Conservation (phyloP, 2,113 vertebrate genomes). For the Megalops atlanticus region DNA sequence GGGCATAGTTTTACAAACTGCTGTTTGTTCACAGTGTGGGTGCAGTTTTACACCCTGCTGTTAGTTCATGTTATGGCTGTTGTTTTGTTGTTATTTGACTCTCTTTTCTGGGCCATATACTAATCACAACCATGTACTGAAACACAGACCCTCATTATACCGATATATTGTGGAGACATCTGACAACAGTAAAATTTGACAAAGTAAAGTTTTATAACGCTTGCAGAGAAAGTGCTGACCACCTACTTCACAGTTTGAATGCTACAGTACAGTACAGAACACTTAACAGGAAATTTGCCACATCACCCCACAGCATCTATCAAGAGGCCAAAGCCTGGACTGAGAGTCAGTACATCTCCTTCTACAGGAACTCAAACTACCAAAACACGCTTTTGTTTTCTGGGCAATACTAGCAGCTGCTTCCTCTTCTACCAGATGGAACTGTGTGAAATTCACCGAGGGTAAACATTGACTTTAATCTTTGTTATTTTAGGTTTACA, state of each 20-base stretch:
- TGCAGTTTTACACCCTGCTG: not conserved
- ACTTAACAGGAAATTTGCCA: constrained; percentile 38
- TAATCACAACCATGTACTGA: not conserved
- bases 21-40: not conserved
- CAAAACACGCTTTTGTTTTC: constrained; percentile 59
- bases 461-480: constrained; percentile 41
- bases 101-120: not conserved
- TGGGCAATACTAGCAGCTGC: constrained; percentile 43
- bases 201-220: not conserved
- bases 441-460: constrained; percentile 27
- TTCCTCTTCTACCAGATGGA: constrained; percentile 41
- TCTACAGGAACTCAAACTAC: constrained; percentile 28
- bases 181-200: not conserved
- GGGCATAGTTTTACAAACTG: constrained; percentile 51
- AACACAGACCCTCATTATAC: not conserved
- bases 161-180: too few relatives aligned
- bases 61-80: not conserved
- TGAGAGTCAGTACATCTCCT: constrained; percentile 23
- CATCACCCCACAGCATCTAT: constrained; percentile 41
- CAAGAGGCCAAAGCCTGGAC: constrained; percentile 18
- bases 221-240: not conserved
- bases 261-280: constrained; percentile 8
- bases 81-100: not conserved
- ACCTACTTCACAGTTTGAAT: not conserved
- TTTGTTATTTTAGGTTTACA: constrained; percentile 46